phyloP scores from a whole-genome alignment of 2,113 vertebrate species.

The Copsychus sechellarum region DNA sequence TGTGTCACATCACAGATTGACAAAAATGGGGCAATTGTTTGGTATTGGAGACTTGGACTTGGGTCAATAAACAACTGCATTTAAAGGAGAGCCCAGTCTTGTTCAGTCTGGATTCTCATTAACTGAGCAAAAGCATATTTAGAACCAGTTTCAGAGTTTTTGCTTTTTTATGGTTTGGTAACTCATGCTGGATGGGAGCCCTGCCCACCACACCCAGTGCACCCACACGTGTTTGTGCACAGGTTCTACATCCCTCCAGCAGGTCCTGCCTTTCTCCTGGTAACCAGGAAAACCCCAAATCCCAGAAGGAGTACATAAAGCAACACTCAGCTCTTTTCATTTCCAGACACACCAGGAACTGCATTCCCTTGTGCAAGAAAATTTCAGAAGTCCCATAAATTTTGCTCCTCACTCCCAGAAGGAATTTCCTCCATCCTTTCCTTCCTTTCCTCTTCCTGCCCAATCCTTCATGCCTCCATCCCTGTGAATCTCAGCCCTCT shows the following conservation, averaged over 20 bases:
- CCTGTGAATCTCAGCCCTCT: neutral
- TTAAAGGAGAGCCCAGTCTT: slow-evolving; percentile 29
- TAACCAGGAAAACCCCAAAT: neutral
- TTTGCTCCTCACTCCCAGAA: neutral
- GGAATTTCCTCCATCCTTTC: neutral
- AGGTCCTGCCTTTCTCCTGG: neutral
- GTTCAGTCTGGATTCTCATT: neutral
- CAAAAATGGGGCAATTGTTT: neutral
- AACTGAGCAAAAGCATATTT: neutral
- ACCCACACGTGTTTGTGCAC: neutral
- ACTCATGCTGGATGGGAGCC: neutral
- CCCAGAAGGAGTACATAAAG: neutral
- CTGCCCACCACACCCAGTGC: neutral
- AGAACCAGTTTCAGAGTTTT: neutral
- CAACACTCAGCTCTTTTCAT: neutral
- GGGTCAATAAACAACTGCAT: slow-evolving; percentile 8
- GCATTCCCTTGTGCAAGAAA: neutral
- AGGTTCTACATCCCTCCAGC: neutral
- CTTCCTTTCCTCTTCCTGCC: neutral
- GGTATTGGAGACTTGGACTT: neutral
- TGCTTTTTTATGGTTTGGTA: neutral
- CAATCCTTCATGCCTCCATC: neutral
- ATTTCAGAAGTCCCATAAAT: neutral
- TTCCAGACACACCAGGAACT: neutral
- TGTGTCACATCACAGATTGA: neutral